phyloP scores from a whole-genome alignment of 2,888 invertebrate genomes.

The Pristionchus mayeri region DNA sequence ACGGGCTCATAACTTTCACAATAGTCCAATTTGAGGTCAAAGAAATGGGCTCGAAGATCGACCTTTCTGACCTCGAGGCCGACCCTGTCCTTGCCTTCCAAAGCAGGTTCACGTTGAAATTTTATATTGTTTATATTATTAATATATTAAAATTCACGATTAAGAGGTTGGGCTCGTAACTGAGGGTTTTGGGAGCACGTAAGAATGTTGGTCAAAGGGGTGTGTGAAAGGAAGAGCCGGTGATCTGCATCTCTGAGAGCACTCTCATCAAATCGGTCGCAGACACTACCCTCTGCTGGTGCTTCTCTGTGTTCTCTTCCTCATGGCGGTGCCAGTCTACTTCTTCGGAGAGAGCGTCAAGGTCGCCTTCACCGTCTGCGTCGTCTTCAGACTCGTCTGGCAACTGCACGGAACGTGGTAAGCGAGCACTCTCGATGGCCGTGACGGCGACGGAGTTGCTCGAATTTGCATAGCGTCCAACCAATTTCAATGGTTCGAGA shows the following conservation, averaged over 20 bases:
- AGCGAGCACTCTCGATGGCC: neutral
- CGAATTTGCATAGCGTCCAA: too few relatives aligned
- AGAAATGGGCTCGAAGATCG: slow-evolving; percentile 81
- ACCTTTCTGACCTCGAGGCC: slow-evolving; percentile 80
- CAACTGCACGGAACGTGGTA: slow-evolving; percentile 90
- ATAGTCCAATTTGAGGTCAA: neutral
- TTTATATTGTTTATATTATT: neutral
- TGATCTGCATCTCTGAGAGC: too few relatives aligned
- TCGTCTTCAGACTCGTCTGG: slow-evolving; percentile 86
- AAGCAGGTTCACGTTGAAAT: slow-evolving; percentile 91
- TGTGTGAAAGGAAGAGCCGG: neutral
- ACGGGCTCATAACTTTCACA: too few relatives aligned
- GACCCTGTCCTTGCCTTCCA: slow-evolving; percentile 63
- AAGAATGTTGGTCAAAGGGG: neutral
- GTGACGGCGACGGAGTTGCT: too few relatives aligned
- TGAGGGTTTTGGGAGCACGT: neutral
- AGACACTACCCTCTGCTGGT: slow-evolving; percentile 85
- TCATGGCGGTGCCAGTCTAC: slow-evolving; percentile 82
- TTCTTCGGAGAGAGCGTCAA: slow-evolving; percentile 87
- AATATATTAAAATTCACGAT: neutral
- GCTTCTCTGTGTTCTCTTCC: slow-evolving; percentile 85
- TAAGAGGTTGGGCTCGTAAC: slow-evolving; percentile 51
- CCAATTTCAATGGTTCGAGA: too few relatives aligned
- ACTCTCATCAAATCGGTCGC: too few relatives aligned
- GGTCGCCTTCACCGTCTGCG: slow-evolving; percentile 87